Conservation (phyloP, 2,113 vertebrate species). For the Platichthys stellatus region DNA sequence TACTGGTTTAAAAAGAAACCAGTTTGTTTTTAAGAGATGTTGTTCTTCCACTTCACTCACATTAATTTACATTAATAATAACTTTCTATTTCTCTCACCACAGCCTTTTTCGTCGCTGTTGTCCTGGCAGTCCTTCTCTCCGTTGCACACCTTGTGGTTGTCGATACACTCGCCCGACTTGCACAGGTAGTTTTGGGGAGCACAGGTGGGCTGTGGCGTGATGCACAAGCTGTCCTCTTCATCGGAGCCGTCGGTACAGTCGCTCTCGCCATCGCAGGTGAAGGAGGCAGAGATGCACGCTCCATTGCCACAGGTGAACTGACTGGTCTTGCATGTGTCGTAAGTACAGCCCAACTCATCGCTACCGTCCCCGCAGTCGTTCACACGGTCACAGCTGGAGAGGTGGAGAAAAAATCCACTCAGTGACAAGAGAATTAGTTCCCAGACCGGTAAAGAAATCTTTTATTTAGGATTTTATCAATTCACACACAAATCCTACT, state of each 20-base stretch:
- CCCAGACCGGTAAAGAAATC: background rate
- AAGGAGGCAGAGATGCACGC: conserved; percentile 62
- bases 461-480: background rate
- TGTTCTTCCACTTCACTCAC: too few species aligned
- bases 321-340: conserved; percentile 63
- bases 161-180: conserved; percentile 90
- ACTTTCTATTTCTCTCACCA: conserved; percentile 73
- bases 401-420: conserved; percentile 3
- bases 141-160: conserved; percentile 87
- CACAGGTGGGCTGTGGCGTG: conserved; percentile 74
- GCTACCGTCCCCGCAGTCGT: conserved; percentile 86
- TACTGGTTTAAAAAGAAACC: too few species aligned
- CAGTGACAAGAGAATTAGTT: background rate
- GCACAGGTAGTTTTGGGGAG: conserved; percentile 90
- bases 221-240: conserved; percentile 72
- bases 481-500: conserved; percentile 8
- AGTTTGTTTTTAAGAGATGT: too few species aligned
- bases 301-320: conserved; percentile 81
- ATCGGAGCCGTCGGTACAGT: conserved; percentile 79
- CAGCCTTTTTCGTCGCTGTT: conserved; percentile 94
- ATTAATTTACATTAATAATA: background rate
- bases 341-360: conserved; percentile 88
- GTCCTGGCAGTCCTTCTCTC: conserved; percentile 89
- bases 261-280: conserved; percentile 70
- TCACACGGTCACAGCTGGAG: conserved; percentile 75